Evolutionary conservation across 2,888 invertebrate genomes (phyloP).

Genomic region (Platycnemis pennipes): DNA sequence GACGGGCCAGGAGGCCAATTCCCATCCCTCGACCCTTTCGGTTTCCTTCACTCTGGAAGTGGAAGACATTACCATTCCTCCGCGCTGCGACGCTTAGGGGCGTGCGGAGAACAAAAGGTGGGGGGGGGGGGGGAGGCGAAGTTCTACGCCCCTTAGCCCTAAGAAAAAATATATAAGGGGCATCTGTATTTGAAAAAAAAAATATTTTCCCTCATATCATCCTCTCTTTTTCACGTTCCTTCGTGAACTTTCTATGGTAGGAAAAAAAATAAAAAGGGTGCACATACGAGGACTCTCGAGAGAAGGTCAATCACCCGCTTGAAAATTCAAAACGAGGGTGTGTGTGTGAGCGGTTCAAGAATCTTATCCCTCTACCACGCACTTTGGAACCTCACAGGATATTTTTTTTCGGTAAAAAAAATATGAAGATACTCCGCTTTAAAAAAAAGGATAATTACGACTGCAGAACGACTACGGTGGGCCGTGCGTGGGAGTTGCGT

Average conservation of each 20-base stretch:
- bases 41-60: background rate
- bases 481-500: background rate
- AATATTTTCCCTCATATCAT: background rate
- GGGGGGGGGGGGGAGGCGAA: background rate
- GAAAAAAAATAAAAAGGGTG: background rate
- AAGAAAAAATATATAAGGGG: background rate
- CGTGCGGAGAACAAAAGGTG: background rate
- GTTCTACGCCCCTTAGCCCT: background rate
- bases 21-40: background rate
- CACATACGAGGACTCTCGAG: background rate
- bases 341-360: background rate
- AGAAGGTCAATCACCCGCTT: conserved; percentile 13
- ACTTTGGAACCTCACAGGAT: background rate
- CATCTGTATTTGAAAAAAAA: background rate
- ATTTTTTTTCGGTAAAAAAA: background rate
- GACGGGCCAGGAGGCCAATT: background rate
- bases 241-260: background rate
- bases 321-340: background rate
- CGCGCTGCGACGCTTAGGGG: background rate
- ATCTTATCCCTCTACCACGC: background rate
- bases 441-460: background rate
- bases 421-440: background rate
- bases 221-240: background rate
- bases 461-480: background rate
- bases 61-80: conserved; percentile 16